phyloP scores from a whole-genome alignment of 2,888 invertebrate genomes.

The Hololepta plana region DNA sequence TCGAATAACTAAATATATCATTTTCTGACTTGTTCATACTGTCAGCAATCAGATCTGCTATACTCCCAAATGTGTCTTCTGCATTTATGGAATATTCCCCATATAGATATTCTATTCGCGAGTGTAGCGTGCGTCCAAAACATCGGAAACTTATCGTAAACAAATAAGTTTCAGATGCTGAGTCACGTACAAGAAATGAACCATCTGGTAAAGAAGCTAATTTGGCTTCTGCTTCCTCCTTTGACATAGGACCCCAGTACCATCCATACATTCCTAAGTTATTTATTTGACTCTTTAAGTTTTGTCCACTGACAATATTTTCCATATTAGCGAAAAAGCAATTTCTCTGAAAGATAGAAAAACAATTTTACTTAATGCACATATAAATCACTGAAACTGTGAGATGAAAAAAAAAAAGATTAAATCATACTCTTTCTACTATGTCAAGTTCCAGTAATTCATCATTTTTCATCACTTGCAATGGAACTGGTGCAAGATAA shows the following conservation, averaged over 20 bases:
- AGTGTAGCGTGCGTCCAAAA: slow-evolving; percentile 38
- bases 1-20: slow-evolving; percentile 54
- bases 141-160: slow-evolving; percentile 54
- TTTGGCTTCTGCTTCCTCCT: slow-evolving; percentile 52
- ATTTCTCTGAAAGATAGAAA: too few relatives aligned
- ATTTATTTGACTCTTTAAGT: too few relatives aligned
- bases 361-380: too few relatives aligned
- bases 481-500: too few relatives aligned
- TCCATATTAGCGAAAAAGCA: too few relatives aligned
- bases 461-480: too few relatives aligned
- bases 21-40: slow-evolving; percentile 53
- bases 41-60: slow-evolving; percentile 54
- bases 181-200: slow-evolving; percentile 62
- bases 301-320: too few relatives aligned
- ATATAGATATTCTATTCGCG: slow-evolving; percentile 52
- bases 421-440: too few relatives aligned
- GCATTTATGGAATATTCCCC: slow-evolving; percentile 32
- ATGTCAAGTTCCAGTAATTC: too few relatives aligned
- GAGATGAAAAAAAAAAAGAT: too few relatives aligned
- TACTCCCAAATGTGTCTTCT: slow-evolving; percentile 34
- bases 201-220: slow-evolving; percentile 52
- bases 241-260: slow-evolving; percentile 69
- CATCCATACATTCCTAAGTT: slow-evolving; percentile 38
- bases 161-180: slow-evolving; percentile 49
- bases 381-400: too few relatives aligned